Percentiles rank a stretch among this genome's conserved stretches.
phyloP scores from a whole-genome alignment of 92 coral and sea anemone species.

The Metridium senile region DNA sequence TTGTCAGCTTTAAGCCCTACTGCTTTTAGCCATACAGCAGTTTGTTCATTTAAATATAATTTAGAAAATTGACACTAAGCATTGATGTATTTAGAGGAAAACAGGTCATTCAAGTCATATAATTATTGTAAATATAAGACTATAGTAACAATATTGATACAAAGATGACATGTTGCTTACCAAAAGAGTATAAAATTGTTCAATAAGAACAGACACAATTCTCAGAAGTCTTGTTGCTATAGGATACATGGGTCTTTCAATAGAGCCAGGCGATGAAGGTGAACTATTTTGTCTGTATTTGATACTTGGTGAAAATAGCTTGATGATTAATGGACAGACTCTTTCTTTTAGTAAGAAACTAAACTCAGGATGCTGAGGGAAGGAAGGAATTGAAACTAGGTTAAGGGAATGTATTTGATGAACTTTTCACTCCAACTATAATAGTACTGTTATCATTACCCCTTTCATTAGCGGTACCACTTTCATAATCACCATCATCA shows the following conservation, averaged over 20 bases:
- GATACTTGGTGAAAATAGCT: conserved; percentile 97
- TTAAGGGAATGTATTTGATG: not conserved
- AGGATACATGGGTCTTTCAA: conserved; percentile 91
- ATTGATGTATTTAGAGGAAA: too few relatives aligned
- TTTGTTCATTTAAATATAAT: too few relatives aligned
- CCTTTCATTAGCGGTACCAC: too few relatives aligned
- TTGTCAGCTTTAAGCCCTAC: too few relatives aligned
- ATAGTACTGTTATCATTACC: too few relatives aligned
- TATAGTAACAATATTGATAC: too few relatives aligned
- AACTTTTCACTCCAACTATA: too few relatives aligned
- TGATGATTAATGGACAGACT: conserved; percentile 92
- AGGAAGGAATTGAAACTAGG: not conserved
- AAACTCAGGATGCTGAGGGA: conserved; percentile 90
- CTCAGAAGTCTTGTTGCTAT: conserved; percentile 89
- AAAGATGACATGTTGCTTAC: conserved; percentile 43
- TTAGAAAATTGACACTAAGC: too few relatives aligned
- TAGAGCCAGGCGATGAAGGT: conserved; percentile 54
- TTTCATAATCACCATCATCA: too few relatives aligned
- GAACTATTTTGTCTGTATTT: conserved; percentile 67
- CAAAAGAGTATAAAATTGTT: conserved; percentile 91
- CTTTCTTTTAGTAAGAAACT: conserved; percentile 95
- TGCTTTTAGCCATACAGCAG: too few relatives aligned
- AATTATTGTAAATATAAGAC: too few relatives aligned
- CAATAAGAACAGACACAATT: conserved; percentile 92
- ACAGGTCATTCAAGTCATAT: too few relatives aligned